Conservation (phyloP, 2,797 vertebrate genomes). For the Acridotheres tristis region DNA sequence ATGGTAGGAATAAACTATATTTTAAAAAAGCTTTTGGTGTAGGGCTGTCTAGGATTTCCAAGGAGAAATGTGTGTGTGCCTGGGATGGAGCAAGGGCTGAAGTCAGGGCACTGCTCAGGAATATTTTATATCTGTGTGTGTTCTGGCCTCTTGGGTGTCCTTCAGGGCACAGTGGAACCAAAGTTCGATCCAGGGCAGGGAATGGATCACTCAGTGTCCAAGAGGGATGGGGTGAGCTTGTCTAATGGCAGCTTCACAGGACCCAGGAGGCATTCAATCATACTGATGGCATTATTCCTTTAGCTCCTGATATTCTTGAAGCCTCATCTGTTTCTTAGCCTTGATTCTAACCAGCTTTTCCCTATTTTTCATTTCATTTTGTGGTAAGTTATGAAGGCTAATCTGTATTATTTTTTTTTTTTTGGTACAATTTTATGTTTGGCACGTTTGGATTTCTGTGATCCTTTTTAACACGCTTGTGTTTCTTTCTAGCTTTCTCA, state of each 20-base stretch:
- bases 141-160: neutral
- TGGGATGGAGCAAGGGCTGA: neutral
- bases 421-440: neutral
- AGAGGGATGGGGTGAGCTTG: neutral
- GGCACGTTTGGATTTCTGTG: neutral
- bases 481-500: neutral
- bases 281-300: neutral
- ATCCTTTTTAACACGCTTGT: neutral
- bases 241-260: neutral
- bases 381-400: neutral
- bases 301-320: neutral
- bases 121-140: accelerated
- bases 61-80: accelerated
- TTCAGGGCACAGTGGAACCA: neutral
- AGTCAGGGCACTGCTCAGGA: neutral
- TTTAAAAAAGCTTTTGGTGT: neutral
- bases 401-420: neutral
- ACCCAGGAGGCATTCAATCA: neutral
- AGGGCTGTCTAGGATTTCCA: neutral
- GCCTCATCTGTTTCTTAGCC: neutral
- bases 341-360: neutral
- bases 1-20: accelerated
- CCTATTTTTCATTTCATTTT: neutral
- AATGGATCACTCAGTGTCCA: accelerated
- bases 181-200: neutral